Evolutionary conservation across 2,888 invertebrate genomes (phyloP), one percentile per base, ranked within the genome.

Genomic region (Macaria liturata): DNA sequence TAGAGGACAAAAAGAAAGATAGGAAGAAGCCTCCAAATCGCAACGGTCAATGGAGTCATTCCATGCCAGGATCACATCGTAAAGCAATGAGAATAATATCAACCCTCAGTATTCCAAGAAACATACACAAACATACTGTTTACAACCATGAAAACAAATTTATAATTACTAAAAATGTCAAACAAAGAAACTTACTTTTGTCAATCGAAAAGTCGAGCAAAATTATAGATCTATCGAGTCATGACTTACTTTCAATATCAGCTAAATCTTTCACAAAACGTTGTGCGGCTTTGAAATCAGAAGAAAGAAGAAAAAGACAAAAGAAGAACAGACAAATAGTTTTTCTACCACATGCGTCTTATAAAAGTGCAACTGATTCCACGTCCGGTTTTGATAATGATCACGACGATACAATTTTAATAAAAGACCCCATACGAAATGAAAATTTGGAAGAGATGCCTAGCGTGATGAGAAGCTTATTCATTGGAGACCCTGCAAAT

Each of bases 21-120:
- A 53, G 4, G 9, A 9, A 53, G 62, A 53, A 43, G 9, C 9
- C 47, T 32, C 57, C 48, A 4, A 40, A 34, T 39, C 53, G 55
- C 9, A 69, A 62, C 3, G 68, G 68, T 30, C 70, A 68, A 40
- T 80, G 79, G 1, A 70, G 64, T 9, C 64, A 74, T 32, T 79
- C 81, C 9, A 64, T 77, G n/a, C 86, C 85, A 1, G 69, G 78
- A 39, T 64, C 70, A 9, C 69, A 72, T 30, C n/a, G n/a, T 9
- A 84, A 75, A 60, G 70, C 78, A 59, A 56, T 77, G 3, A 80
- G 70, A 72, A 68, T 87, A 4, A 78, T 89, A 57, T 89, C 91
- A 6, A 88, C 89, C 0, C 67, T 89, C 20, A 91, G 86, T 49
- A 78, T 90, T 31, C 91, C 90, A 6, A 81, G 81, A 68, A 80